Evolutionary conservation across 2,797 vertebrate species (phyloP).

Genomic region (Macrochelys suwanniensis): DNA sequence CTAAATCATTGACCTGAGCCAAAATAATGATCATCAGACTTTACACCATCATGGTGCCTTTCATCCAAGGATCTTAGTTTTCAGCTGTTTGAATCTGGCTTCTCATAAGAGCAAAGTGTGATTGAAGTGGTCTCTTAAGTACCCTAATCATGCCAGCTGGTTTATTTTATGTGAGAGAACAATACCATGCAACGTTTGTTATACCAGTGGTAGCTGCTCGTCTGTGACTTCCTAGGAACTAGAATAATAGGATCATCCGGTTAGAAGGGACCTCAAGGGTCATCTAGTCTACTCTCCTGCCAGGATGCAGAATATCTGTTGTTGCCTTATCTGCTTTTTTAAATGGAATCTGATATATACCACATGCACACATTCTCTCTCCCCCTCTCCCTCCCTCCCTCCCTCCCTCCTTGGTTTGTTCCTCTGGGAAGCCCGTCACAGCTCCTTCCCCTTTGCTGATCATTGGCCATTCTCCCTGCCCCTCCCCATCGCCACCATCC

Average conservation of each 20-base stretch:
- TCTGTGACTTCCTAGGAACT: slow-evolving; percentile 17
- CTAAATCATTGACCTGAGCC: not conserved
- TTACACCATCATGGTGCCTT: not conserved
- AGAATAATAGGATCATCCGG: not conserved
- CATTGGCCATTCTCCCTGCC: not conserved
- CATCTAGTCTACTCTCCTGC: not conserved
- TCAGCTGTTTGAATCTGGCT: not conserved
- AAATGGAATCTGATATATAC: not conserved
- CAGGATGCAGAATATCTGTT: slow-evolving; percentile 5
- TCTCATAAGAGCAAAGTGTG: not conserved
- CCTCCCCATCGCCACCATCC: no score
- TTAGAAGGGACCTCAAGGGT: no score
- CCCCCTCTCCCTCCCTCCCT: no score
- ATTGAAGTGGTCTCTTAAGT: not conserved
- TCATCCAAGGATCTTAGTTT: not conserved
- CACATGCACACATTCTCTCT: not conserved
- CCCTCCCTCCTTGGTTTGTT: not conserved
- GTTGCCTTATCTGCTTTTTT: not conserved
- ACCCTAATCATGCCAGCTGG: not conserved
- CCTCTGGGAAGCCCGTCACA: not conserved
- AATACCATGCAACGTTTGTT: not conserved
- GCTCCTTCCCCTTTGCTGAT: not conserved
- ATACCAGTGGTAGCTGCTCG: slow-evolving; percentile 44
- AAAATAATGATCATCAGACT: fast-evolving
- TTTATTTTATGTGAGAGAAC: not conserved